Percentiles rank a stretch among this genome's conserved stretches.
phyloP scores from a whole-genome alignment of 2,888 invertebrate species.

The Thera obeliscata region DNA sequence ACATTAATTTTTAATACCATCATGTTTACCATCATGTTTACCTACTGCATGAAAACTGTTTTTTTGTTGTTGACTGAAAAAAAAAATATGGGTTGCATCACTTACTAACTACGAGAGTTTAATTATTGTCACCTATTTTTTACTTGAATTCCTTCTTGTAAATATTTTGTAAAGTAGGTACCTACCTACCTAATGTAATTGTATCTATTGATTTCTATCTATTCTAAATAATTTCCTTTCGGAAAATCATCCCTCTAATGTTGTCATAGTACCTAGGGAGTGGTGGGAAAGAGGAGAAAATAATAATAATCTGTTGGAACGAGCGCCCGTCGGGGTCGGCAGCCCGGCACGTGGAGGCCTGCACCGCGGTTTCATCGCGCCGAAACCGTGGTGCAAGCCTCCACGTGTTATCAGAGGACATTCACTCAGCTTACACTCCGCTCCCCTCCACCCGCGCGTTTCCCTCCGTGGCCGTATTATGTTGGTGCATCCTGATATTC shows the following conservation, averaged over 20 bases:
- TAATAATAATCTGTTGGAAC: constrained; percentile 11
- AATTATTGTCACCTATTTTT: too few relatives aligned
- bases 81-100: too few relatives aligned
- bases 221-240: too few relatives aligned
- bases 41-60: too few relatives aligned
- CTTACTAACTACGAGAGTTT: too few relatives aligned
- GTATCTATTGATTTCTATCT: too few relatives aligned
- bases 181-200: constrained; percentile 7
- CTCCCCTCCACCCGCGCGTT: constrained; percentile 57
- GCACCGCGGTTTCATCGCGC: constrained; percentile 71
- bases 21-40: too few relatives aligned
- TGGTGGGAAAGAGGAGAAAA: constrained; percentile 2
- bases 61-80: too few relatives aligned
- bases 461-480: constrained; percentile 66
- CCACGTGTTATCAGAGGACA: constrained; percentile 77
- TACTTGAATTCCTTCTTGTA: background rate
- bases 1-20: too few relatives aligned
- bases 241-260: background rate
- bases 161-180: background rate
- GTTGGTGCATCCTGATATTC: constrained; percentile 79
- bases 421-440: constrained; percentile 65
- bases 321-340: constrained; percentile 63
- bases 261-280: background rate
- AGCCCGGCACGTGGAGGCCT: constrained; percentile 81
- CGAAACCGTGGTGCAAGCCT: constrained; percentile 78